Base-by-base conservation (phyloP, 1,140 invertebrate species). In the Orius insidiosus region DNA sequence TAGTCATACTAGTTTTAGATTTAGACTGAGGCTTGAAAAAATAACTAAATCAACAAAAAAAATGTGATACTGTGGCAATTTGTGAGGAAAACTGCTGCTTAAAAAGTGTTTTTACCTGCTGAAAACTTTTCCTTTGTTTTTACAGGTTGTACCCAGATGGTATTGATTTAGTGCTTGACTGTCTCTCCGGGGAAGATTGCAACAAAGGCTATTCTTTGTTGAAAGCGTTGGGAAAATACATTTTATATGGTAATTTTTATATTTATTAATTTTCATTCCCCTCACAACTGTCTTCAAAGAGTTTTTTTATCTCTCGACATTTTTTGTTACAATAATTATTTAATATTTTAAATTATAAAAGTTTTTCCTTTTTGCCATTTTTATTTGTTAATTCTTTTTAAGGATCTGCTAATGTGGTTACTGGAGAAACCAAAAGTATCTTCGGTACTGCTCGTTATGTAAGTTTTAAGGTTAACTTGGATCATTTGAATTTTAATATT, bases 191-290 rank as follows among this genome's bases (percentile, higher is more conserved):
- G 9, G 85, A 90, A 54, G 85, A 93, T 62, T 85, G 81, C 58
- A 82, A 80, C 63, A 75, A 78, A 57, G 84, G 85, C 32, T 84
- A 87, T 56, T 72, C 69, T 32, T 67, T 92, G 13, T 68, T 93
- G 35, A 88, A 86, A 62, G 85, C 86, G 0, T 82, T 90, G 77
- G 87, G 87, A 59, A 79, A 75, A 69, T 89, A 89, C 59, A 74
- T 90, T 53, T 70, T 90, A 18, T 93, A 85, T 65, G 82, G 78
- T 78, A 67, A 59, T 57, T 56, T 41, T 52, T 24, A 16, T 31
- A 39, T 24, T 24, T 24, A 7, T 24, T 4, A 24, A 24, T 4
- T 3, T 24, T 7, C n/a, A n/a, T n/a, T n/a, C n/a, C n/a, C n/a
- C n/a, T n/a, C n/a, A n/a, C n/a, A n/a, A n/a, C n/a, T n/a, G n/a